A percentile compares a stretch with the other conserved stretches of the same genome.
Evolutionary conservation across 2,113 vertebrate species (phyloP).

Genomic region (Gopherus flavomarginatus): DNA sequence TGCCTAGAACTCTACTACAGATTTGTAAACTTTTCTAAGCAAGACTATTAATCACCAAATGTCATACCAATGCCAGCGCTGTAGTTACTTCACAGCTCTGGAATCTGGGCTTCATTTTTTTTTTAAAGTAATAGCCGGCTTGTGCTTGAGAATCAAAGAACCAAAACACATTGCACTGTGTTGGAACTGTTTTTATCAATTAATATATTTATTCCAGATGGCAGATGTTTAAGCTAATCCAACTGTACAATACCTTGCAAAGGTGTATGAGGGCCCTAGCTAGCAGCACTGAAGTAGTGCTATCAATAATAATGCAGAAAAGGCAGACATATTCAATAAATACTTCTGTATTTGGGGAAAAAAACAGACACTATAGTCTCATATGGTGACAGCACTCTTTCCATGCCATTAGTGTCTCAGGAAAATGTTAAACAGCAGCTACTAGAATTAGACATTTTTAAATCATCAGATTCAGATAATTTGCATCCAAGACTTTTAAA

Average conservation of each 20-base stretch:
- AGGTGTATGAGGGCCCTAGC: not conserved
- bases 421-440: not conserved
- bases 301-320: not conserved
- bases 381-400: not conserved
- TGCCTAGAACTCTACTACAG: not conserved
- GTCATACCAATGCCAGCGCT: not conserved
- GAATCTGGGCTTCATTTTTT: not conserved
- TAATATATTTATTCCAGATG: conserved; percentile 19
- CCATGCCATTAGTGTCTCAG: not conserved
- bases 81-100: not conserved
- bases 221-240: not conserved
- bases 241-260: not conserved
- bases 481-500: not conserved
- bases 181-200: conserved; percentile 16
- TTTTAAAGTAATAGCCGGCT: not conserved
- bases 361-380: not conserved
- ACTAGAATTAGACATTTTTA: not conserved
- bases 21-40: not conserved
- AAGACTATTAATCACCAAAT: not conserved
- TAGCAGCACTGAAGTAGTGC: not conserved
- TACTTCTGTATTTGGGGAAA: not conserved
- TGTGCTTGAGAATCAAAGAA: conserved; percentile 3
- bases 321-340: not conserved
- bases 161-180: not conserved
- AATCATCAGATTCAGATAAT: not conserved